Evolutionary conservation across 2,797 vertebrate species (phyloP).

Genomic region (Myotis pilosus): DNA sequence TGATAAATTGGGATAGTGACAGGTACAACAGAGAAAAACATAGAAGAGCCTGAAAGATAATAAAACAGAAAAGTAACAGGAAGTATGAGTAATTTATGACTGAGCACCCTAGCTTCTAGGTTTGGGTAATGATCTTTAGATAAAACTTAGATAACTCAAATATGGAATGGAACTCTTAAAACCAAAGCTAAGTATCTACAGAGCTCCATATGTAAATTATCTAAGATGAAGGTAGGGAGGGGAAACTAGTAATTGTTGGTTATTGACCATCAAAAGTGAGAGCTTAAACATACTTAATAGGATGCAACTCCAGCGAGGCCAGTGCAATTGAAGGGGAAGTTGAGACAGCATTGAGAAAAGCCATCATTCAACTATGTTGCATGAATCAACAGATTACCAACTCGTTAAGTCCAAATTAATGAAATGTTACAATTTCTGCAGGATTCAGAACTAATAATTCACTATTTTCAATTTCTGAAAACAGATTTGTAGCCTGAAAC

Average conservation of each 20-base stretch:
- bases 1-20: not conserved
- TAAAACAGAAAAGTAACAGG: not conserved
- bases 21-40: no score
- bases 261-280: not conserved
- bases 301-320: not conserved
- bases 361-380: not conserved
- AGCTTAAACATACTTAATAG: not conserved
- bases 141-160: not conserved
- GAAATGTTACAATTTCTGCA: not conserved
- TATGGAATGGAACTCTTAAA: not conserved
- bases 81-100: not conserved
- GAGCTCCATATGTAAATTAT: not conserved
- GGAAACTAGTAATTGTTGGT: not conserved
- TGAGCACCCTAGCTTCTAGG: not conserved
- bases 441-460: not conserved
- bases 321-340: not conserved
- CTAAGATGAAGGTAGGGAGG: not conserved
- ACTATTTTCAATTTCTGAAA: slow-evolving; percentile 12
- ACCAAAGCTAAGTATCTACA: not conserved
- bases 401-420: not conserved
- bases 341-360: not conserved
- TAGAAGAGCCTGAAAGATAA: not conserved
- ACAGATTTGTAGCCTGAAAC: not conserved
- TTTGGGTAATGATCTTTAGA: not conserved
- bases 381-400: not conserved